Conservation (phyloP, 1,140 invertebrate genomes). For the Drosophila aff. region DNA sequence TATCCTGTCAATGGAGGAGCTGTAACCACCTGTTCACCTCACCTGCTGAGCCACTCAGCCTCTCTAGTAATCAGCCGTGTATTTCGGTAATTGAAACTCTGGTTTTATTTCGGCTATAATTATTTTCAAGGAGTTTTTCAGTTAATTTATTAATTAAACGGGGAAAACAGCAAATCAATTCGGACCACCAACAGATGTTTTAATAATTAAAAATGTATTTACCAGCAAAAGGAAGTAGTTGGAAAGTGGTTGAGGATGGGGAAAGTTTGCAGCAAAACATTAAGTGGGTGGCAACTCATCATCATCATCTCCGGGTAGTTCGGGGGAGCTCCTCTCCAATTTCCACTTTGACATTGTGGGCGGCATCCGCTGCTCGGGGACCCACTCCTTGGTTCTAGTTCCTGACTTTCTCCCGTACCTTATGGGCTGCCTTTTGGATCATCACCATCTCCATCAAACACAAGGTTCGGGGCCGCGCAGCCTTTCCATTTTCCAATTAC, state of each 20-base stretch:
- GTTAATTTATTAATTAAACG: conserved; percentile 37
- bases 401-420: conserved; percentile 27
- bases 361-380: conserved; percentile 18
- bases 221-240: not conserved
- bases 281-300: conserved; percentile 35
- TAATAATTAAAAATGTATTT: conserved; percentile 44
- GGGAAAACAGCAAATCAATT: conserved; percentile 20
- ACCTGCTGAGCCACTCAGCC: not conserved
- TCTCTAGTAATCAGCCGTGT: not conserved
- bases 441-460: not conserved
- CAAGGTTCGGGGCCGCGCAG: conserved; percentile 3
- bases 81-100: conserved; percentile 64
- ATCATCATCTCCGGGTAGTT: not conserved
- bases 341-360: conserved; percentile 26
- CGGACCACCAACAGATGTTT: conserved; percentile 20
- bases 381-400: conserved; percentile 32
- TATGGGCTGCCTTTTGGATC: not conserved
- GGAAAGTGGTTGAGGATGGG: conserved; percentile 13
- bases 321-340: conserved; percentile 3
- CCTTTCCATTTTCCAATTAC: conserved; percentile 40
- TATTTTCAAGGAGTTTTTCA: conserved; percentile 36
- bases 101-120: conserved; percentile 39
- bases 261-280: conserved; percentile 27
- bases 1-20: conserved; percentile 38
- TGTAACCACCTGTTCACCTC: conserved; percentile 35